Base-by-base conservation (phyloP, 2,888 invertebrate genomes). In the Drosophila subsilvestris region DNA sequence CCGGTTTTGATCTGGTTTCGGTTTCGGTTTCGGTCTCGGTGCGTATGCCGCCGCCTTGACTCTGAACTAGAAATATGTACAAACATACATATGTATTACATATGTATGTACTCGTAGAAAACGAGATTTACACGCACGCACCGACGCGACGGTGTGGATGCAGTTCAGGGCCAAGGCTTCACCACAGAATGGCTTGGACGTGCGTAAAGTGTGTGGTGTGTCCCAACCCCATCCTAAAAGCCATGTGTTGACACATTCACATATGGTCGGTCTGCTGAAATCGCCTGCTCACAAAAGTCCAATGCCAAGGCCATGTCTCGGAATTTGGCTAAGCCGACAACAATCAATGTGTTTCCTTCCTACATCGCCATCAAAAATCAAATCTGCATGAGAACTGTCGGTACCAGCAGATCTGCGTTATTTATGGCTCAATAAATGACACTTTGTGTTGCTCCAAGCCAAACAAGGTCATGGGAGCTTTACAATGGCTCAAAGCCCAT, bases 1-100 rank as follows among this genome's bases (percentile, higher is more conserved):
- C 37, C 37, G 51, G 49, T 57, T 58, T 29, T 14, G 44, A 50
- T 49, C 50, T 45, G 59, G 51, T 29, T n/a, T 25, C n/a, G n/a
- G n/a, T n/a, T n/a, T n/a, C n/a, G n/a, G n/a, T n/a, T n/a, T n/a
- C n/a, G 37, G 48, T 55, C 37, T 37, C n/a, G 14, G n/a, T 37
- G 37, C 37, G 37, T 37, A n/a, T 14, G n/a, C 17, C 43, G 45
- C 66, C 66, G 45, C 66, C 66, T 65, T 79, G 76, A 53, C 80
- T 74, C 61, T 74, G 57, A 61, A 62, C 69, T 76, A 50, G 51
- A 58, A 63, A 63, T 51, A 37, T 22, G 6, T 37, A n/a, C 2
- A n/a, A n/a, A n/a, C 20, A 2, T 20, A 20, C 20, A 20, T 20
- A 20, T 20, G 20, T 20, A 20, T 3, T 1, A 20, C n/a, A 3